Evolutionary conservation across 2,113 vertebrate genomes (phyloP), one percentile per base, ranked within the genome.

Genomic region (Zapus hudsonius): DNA sequence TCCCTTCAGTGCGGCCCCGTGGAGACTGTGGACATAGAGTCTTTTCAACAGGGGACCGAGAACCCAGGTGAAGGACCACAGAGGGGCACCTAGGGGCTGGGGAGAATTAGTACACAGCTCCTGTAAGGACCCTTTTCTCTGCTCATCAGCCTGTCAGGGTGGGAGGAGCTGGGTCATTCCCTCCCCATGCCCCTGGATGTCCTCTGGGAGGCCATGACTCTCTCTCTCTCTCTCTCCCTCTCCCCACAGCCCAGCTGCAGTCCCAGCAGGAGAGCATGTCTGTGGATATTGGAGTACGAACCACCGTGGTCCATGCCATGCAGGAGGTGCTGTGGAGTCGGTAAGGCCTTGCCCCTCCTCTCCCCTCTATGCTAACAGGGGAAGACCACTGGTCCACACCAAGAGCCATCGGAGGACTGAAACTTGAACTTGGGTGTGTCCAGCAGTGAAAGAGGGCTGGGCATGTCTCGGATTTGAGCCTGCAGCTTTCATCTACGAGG

Each of bases 261-360:
- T 63, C 52, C 25, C 61, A 70, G 20, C 82, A 86, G 52, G 63
- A 93, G 40, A 72, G 55, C 44, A 59, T 19, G 1, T 31, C 95
- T 27, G 78, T 89, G 40, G 74, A 79, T 40, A 36, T 40, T 4
- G n/a, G 64, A n/a, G 76, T 95, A 15, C 94, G 97, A n/a, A 6
- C 19, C 47, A 91, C 89, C 0, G 97, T 96, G 82, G 64, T 74
- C 1, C 86, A 29, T 2, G 19, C 95, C 69, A 59, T 97, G 88
- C 89, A 16, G 27, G 94, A 97, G 57, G 55, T 44, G 22, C 73
- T 97, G 19, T 1, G 33, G 75, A 95, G 84, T 73, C 96, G 97
- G 97, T 97, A 90, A 91, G 22, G 7, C 12, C 36, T 17, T 52
- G 36, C 7, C 2, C 5, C 29, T n/a, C 20, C 3, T 12, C n/a